These are phyloP conservation scores for Trissonchulus sp. DNA, from an alignment of 2,888 invertebrate species.

Conservation along the genomic window DNA sequence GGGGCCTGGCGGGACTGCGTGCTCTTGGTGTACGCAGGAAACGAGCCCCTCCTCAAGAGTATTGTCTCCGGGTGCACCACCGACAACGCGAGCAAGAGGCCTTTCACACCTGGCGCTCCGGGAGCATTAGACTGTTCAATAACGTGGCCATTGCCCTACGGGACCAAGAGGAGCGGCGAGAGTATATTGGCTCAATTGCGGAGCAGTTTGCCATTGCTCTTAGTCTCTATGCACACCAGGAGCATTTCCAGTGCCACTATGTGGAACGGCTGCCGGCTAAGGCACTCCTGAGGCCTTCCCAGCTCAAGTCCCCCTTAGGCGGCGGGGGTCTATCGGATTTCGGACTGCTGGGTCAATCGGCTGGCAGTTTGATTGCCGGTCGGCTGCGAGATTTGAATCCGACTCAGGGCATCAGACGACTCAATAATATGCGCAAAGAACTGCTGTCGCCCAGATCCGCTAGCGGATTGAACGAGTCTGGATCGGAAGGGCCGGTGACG, in stretches of 20 bases:
- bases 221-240: not conserved
- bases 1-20: too few relatives aligned
- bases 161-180: slow-evolving; percentile 53
- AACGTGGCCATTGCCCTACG: slow-evolving; percentile 86
- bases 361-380: too few relatives aligned
- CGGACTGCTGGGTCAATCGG: too few relatives aligned
- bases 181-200: slow-evolving; percentile 46
- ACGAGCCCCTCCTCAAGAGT: too few relatives aligned
- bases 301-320: not conserved
- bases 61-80: not conserved
- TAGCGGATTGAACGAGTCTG: too few relatives aligned
- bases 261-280: not conserved
- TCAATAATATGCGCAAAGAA: too few relatives aligned
- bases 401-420: too few relatives aligned
- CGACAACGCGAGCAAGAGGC: not conserved
- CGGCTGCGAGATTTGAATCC: too few relatives aligned
- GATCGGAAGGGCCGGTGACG: too few relatives aligned
- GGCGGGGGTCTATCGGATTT: too few relatives aligned
- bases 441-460: too few relatives aligned
- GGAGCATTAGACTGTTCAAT: slow-evolving; percentile 85
- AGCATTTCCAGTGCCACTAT: not conserved
- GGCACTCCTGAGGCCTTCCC: not conserved
- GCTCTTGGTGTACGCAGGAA: not conserved
- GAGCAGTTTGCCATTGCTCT: slow-evolving; percentile 41
- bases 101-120: slow-evolving; percentile 89